Evolutionary conservation across 1,140 invertebrate species (phyloP).

Genomic region (Leptonema lineaticorne): DNA sequence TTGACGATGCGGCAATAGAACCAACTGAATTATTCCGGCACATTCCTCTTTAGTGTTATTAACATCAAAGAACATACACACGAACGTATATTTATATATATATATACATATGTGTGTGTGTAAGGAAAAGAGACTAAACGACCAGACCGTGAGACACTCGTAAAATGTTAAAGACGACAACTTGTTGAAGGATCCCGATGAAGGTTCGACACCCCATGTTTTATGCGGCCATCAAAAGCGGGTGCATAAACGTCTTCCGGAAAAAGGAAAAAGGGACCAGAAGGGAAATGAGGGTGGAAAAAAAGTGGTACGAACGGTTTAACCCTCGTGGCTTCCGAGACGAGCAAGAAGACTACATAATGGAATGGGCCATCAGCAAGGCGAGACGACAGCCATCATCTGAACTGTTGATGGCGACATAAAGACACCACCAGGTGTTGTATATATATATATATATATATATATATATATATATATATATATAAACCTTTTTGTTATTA

Average conservation of each 20-base stretch:
- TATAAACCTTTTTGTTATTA: too few relatives aligned
- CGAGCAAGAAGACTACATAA: slow-evolving; percentile 29
- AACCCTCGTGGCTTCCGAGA: not conserved
- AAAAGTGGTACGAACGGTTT: too few relatives aligned
- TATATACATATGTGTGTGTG: too few relatives aligned
- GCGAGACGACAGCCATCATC: slow-evolving; percentile 29
- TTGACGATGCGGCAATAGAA: not conserved
- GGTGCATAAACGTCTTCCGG: slow-evolving; percentile 12
- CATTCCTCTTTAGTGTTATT: slow-evolving; percentile 33
- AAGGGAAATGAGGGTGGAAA: not conserved
- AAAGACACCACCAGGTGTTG: slow-evolving; percentile 34
- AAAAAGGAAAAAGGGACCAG: not conserved
- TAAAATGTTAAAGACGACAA: not conserved
- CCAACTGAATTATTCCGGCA: slow-evolving; percentile 38
- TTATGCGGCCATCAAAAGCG: slow-evolving; percentile 38
- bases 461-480: too few relatives aligned
- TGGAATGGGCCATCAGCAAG: slow-evolving; percentile 40
- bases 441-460: too few relatives aligned
- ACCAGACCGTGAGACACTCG: too few relatives aligned
- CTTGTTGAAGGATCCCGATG: not conserved
- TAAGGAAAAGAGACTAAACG: too few relatives aligned
- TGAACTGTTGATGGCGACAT: slow-evolving; percentile 32
- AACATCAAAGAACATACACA: not conserved
- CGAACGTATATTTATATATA: too few relatives aligned
- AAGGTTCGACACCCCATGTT: slow-evolving; percentile 40